Conservation (phyloP, 2,888 invertebrate genomes). For the Phalera bucephala region DNA sequence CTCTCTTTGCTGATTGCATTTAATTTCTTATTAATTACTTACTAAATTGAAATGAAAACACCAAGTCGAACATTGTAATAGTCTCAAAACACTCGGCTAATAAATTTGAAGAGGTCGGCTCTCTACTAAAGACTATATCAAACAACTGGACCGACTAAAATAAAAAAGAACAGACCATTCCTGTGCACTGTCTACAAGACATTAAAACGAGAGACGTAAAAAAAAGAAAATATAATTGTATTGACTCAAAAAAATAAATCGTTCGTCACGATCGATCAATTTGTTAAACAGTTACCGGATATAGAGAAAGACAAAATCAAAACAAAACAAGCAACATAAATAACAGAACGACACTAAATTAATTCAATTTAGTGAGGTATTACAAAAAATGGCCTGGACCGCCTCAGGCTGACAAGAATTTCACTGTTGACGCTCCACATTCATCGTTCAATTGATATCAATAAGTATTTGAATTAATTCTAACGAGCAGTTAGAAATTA, state of each 20-base stretch:
- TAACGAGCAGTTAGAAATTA: constrained; percentile 46
- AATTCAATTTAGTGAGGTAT: constrained; percentile 12
- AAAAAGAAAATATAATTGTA: neutral
- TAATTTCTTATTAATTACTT: no score
- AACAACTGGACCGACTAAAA: no score
- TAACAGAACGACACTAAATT: constrained; percentile 23
- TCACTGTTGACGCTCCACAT: constrained; percentile 40
- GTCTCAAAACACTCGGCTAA: no score
- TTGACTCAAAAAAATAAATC: no score
- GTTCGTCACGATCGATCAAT: neutral
- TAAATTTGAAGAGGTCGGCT: no score
- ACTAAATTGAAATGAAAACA: no score
- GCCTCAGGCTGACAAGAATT: constrained; percentile 18
- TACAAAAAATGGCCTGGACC: constrained; percentile 10
- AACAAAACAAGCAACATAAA: constrained; percentile 8
- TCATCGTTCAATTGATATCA: constrained; percentile 44
- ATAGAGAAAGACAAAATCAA: neutral
- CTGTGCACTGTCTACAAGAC: no score
- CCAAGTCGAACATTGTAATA: no score
- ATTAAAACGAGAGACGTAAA: neutral
- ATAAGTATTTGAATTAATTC: constrained; percentile 56
- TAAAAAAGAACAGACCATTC: no score
- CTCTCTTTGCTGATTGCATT: no score
- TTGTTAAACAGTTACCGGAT: neutral
- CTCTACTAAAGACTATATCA: no score